Evolutionary conservation across 2,888 invertebrate genomes (phyloP).

Genomic region (Lasiommata megera): DNA sequence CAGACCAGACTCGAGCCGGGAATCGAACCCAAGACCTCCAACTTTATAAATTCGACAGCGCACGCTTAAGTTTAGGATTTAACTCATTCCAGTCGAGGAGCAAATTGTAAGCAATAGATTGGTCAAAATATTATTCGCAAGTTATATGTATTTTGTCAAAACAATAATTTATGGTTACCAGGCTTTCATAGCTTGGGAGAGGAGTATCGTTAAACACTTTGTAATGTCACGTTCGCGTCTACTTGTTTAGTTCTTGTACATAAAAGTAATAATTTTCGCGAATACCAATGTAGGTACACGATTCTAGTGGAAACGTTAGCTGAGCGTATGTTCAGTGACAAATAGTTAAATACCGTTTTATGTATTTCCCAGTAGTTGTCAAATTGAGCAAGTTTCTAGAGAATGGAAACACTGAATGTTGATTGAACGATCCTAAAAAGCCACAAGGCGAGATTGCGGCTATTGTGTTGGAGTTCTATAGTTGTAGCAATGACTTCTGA

Average conservation of each 20-base stretch:
- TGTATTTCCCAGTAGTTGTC: constrained; percentile 4
- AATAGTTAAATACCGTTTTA: neutral
- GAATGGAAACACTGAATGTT: constrained; percentile 1
- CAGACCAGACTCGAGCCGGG: no score
- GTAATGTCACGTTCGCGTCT: constrained; percentile 23
- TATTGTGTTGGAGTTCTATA: constrained; percentile 1
- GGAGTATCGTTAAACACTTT: constrained; percentile 9
- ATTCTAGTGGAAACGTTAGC: neutral
- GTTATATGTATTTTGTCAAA: no score
- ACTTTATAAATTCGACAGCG: no score
- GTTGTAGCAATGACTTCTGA: neutral
- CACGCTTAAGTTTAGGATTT: no score
- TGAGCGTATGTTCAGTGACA: no score
- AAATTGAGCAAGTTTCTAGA: neutral
- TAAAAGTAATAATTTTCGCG: neutral
- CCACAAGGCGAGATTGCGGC: constrained; percentile 1
- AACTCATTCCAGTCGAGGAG: no score
- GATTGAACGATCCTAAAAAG: constrained; percentile 5
- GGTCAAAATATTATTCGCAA: no score
- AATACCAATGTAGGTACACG: neutral
- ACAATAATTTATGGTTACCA: constrained; percentile 15
- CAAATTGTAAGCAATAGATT: no score
- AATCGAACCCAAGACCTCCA: no score
- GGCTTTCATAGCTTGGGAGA: constrained; percentile 4
- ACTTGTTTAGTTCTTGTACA: neutral